A percentile compares a stretch with the other conserved stretches of the same genome.
These are phyloP conservation scores for Eurystomus glaucurus DNA, from an alignment of 2,797 vertebrate genomes.

Conservation along the genomic window DNA sequence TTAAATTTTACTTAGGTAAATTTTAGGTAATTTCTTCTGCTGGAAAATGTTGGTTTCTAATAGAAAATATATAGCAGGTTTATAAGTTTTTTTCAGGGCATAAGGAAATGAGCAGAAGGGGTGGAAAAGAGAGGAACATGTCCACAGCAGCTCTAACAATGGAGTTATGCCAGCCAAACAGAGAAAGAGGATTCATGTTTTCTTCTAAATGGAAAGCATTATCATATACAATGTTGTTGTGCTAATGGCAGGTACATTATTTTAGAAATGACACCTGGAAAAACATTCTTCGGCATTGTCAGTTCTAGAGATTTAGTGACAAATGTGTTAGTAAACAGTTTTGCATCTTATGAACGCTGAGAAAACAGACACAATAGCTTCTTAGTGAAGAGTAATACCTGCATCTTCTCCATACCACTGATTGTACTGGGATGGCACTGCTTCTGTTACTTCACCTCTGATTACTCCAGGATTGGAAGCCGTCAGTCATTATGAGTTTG, in stretches of 20 bases:
- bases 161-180: not conserved
- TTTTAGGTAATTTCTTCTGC: not conserved
- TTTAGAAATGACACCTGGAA: not conserved
- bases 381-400: not conserved
- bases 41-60: not conserved
- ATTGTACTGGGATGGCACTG: not conserved
- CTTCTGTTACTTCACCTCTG: constrained; percentile 37
- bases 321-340: not conserved
- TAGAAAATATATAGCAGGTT: not conserved
- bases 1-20: not conserved
- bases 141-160: not conserved
- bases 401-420: not conserved
- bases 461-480: constrained; percentile 36
- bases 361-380: not conserved
- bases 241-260: not conserved
- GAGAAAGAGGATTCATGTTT: not conserved
- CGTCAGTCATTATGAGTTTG: constrained; percentile 27
- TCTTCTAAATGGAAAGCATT: not conserved
- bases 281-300: not conserved
- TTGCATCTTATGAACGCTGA: accelerated
- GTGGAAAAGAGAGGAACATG: not conserved
- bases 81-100: not conserved
- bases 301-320: not conserved
- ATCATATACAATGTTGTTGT: not conserved
- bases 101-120: not conserved